A percentile compares a stretch with the other conserved stretches of the same genome.
Evolutionary conservation across 2,797 vertebrate species (phyloP).

Genomic region (Onychomys arenicola): DNA sequence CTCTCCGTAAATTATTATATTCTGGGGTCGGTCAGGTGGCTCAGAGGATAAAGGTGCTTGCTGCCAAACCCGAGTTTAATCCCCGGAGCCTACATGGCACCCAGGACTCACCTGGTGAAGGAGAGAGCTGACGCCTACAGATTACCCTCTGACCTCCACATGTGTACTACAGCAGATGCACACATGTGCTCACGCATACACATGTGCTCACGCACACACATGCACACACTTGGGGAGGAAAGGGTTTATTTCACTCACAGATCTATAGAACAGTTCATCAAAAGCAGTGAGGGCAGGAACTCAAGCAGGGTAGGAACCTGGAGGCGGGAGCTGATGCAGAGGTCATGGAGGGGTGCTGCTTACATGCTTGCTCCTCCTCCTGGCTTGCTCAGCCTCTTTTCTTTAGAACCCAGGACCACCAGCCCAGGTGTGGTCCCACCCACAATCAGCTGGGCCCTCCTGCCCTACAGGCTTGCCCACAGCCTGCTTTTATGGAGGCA

Average conservation of each 20-base stretch:
- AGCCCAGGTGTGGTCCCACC: not conserved
- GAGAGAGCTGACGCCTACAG: not conserved
- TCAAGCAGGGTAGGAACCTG: not conserved
- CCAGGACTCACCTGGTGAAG: not conserved
- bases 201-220: not conserved
- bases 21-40: not conserved
- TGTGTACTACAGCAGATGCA: not conserved
- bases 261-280: not conserved
- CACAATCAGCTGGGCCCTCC: not conserved
- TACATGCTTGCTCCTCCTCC: not conserved
- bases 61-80: not conserved
- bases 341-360: not conserved
- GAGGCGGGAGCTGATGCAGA: not conserved
- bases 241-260: not conserved
- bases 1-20: not conserved
- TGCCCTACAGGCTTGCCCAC: too few relatives aligned
- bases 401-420: not conserved
- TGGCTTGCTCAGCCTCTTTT: not conserved
- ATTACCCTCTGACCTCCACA: not conserved
- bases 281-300: not conserved
- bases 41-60: not conserved
- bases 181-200: too few relatives aligned
- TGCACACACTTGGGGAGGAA: not conserved
- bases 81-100: not conserved
- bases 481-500: not conserved